A percentile compares a stretch with the other conserved stretches of the same genome.
phyloP scores from a whole-genome alignment of 2,888 invertebrate genomes.

The Elmis aenea region DNA sequence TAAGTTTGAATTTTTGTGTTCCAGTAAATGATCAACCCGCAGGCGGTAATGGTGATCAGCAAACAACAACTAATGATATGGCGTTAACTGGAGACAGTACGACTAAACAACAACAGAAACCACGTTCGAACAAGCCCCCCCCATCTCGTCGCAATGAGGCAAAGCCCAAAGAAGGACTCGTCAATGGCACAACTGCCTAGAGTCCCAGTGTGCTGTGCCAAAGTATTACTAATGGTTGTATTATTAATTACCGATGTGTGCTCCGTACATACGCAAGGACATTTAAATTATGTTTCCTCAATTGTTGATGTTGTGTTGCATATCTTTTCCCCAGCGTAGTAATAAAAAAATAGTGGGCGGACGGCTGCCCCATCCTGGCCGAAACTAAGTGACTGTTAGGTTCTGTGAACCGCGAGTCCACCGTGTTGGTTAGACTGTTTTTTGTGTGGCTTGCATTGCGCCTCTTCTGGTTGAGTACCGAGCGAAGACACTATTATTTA shows the following conservation, averaged over 20 bases:
- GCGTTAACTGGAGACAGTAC: slow-evolving; percentile 1
- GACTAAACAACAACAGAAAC: slow-evolving; percentile 13
- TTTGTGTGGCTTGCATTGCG: slow-evolving; percentile 31
- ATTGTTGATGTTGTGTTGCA: slow-evolving; percentile 28
- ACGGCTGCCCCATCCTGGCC: slow-evolving; percentile 41
- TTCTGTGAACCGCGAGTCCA: slow-evolving; percentile 42
- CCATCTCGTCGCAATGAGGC: slow-evolving; percentile 37
- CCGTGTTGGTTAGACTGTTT: slow-evolving; percentile 35
- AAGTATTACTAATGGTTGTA: slow-evolving; percentile 26
- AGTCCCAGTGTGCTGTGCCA: slow-evolving; percentile 20
- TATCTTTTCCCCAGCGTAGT: slow-evolving; percentile 36
- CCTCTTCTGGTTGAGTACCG: slow-evolving; percentile 19
- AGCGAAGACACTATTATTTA: slow-evolving; percentile 27
- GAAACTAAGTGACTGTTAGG: slow-evolving; percentile 43
- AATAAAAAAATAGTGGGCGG: slow-evolving; percentile 37
- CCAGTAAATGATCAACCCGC: slow-evolving; percentile 18
- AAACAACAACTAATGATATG: slow-evolving; percentile 4
- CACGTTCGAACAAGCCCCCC: slow-evolving; percentile 37
- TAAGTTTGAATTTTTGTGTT: no score
- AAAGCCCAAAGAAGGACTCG: slow-evolving; percentile 58
- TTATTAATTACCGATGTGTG: slow-evolving; percentile 28
- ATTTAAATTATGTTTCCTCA: slow-evolving; percentile 23
- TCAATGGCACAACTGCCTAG: slow-evolving; percentile 61
- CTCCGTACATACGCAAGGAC: slow-evolving; percentile 26
- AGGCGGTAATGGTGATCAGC: slow-evolving; percentile 19